Base-by-base conservation (phyloP, 2,797 vertebrate genomes). In the Alectoris magna region DNA sequence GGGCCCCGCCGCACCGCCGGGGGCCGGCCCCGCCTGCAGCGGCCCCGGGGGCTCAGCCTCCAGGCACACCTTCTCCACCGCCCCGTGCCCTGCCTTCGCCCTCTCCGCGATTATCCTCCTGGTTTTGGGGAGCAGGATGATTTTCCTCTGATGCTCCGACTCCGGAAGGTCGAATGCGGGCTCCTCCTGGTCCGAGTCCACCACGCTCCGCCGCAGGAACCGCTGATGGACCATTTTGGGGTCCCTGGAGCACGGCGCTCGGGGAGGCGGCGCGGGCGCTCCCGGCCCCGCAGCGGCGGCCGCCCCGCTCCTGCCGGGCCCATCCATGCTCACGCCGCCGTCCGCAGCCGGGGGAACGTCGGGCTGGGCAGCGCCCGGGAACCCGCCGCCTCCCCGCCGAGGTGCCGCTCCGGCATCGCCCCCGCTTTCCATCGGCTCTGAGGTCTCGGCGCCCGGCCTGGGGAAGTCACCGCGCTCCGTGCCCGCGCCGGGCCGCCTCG, bases 161-260 rank as follows among this genome's bases (percentile, higher is more conserved):
- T 99, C 99, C 8, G 98, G 94, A 1, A 98, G 95, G 68, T 99
- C 99, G 59, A 98, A 98, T 27, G 97, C 93, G 3, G 97, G 98
- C 75, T 99, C 99, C 64, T 99, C 99, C 62, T 98, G 97, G 85
- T 99, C 99, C 2, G 98, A 98, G 88, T 99, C 99, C 98, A 99
- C 99, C 79, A 99, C 98, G 71, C 98, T 99, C 91, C 99, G 98
- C 88, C 99, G 98, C 96, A 99, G 98, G 95, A 99, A 99, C 71
- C 99, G 98, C 96, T 98, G 98, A 79, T 98, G 98, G 77, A 98
- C 97, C 39, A 88, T 96, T 78, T 97, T 97, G 64, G 97, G 98
- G 69, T 98, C 98, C 87, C 96, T 98, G 73, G 97, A 97, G 38
- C 96, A 94, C 19, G 98, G 98, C 48, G 95, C 91, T 55, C 97